These are phyloP conservation scores for Euplagia quadripunctaria DNA, from an alignment of 2,888 invertebrate species.

Conservation along the genomic window DNA sequence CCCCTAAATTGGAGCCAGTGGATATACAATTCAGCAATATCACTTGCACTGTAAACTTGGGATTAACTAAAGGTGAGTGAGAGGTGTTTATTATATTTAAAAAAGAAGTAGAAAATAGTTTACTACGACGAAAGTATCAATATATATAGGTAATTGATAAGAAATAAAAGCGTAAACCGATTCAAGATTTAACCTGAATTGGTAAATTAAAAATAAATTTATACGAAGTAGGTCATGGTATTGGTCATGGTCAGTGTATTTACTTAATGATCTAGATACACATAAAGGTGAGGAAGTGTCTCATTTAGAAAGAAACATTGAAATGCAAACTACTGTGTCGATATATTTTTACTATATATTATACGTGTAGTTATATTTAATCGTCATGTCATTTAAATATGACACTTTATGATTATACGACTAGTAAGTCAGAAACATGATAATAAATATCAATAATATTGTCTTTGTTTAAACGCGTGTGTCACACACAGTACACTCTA, in stretches of 20 bases:
- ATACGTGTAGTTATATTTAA: neutral
- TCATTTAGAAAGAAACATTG: neutral
- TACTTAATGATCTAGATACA: slow-evolving; percentile 9
- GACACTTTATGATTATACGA: slow-evolving; percentile 31
- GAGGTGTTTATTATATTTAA: neutral
- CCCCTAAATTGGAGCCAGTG: slow-evolving; percentile 83
- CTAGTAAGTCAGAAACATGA: slow-evolving; percentile 31
- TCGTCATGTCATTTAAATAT: neutral
- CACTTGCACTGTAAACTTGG: slow-evolving; percentile 90
- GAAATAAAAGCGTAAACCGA: neutral
- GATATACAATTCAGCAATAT: slow-evolving; percentile 92
- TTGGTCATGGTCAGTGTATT: neutral
- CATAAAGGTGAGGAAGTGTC: neutral
- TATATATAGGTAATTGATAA: neutral
- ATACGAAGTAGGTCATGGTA: neutral
- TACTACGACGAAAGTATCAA: neutral
- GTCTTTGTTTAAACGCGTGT: slow-evolving; percentile 11
- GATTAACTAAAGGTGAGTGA: slow-evolving; percentile 90
- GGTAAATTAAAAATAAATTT: neutral
- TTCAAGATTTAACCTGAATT: neutral
- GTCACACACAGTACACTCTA: neutral
- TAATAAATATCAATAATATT: slow-evolving; percentile 42
- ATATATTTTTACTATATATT: slow-evolving; percentile 5
- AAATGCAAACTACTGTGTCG: neutral
- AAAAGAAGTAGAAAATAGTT: neutral